A percentile compares a stretch with the other conserved stretches of the same genome.
Evolutionary conservation across 2,797 vertebrate genomes (phyloP).

Genomic region (Sebastes steindachneri): DNA sequence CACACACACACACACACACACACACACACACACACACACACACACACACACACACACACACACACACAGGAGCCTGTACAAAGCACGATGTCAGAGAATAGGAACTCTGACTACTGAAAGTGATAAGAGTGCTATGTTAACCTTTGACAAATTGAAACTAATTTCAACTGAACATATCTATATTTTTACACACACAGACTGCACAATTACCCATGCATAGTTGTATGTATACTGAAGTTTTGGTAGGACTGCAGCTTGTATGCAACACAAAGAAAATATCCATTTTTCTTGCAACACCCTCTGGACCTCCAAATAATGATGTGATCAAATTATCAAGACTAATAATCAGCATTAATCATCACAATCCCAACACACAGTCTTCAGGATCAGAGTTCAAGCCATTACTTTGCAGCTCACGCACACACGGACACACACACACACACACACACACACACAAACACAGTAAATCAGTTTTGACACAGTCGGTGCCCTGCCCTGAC

Average conservation of each 20-base stretch:
- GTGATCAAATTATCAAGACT: constrained; percentile 1
- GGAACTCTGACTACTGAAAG: background rate
- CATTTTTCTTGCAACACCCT: background rate
- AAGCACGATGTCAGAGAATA: background rate
- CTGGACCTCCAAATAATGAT: background rate
- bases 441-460: background rate
- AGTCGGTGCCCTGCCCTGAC: background rate
- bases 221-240: background rate
- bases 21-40: background rate
- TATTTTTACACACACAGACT: background rate
- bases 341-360: constrained; percentile 6
- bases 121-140: background rate
- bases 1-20: too few relatives aligned
- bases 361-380: background rate
- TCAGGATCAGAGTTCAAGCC: constrained; percentile 18
- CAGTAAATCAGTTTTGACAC: background rate
- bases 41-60: background rate
- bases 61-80: background rate
- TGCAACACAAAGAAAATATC: background rate
- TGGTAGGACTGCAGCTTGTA: background rate
- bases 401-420: background rate
- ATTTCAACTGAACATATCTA: background rate
- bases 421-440: too few relatives aligned
- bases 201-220: background rate
- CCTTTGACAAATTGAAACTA: background rate